Conservation (phyloP, 1,140 invertebrate genomes). For the Bombus fervidus region DNA sequence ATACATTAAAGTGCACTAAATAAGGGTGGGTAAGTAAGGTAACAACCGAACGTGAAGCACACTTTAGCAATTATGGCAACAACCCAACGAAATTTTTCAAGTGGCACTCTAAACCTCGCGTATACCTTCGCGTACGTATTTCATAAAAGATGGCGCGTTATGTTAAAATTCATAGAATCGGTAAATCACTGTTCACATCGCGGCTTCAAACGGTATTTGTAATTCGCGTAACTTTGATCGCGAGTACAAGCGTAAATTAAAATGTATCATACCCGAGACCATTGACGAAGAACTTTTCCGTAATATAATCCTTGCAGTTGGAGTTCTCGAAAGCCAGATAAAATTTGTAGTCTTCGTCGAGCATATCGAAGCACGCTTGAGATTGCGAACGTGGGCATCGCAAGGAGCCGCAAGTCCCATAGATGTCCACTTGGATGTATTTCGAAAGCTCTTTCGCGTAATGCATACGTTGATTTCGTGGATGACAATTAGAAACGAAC, state of each 20-base stretch:
- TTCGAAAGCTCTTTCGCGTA: constrained; percentile 94
- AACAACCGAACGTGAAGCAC: constrained; percentile 29
- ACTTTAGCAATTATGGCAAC: constrained; percentile 38
- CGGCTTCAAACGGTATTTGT: background rate
- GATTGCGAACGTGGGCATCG: constrained; percentile 91
- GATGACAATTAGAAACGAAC: constrained; percentile 98
- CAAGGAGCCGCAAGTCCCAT: constrained; percentile 93
- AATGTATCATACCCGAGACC: constrained; percentile 88
- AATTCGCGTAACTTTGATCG: background rate
- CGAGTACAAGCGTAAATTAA: background rate
- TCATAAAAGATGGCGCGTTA: background rate
- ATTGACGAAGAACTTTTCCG: constrained; percentile 98
- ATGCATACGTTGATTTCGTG: constrained; percentile 92
- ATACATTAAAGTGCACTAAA: constrained; percentile 23
- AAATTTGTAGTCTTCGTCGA: constrained; percentile 98
- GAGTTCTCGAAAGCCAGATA: constrained; percentile 99
- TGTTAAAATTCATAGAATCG: background rate
- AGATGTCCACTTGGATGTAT: constrained; percentile 96
- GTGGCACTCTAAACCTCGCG: background rate
- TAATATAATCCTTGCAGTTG: constrained; percentile 97
- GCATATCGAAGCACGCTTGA: constrained; percentile 93
- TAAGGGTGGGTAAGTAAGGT: background rate
- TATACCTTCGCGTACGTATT: background rate
- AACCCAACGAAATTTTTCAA: constrained; percentile 13
- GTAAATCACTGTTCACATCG: background rate